Base-by-base conservation (phyloP, 2,888 invertebrate species). In the Mystacides longicornis region DNA sequence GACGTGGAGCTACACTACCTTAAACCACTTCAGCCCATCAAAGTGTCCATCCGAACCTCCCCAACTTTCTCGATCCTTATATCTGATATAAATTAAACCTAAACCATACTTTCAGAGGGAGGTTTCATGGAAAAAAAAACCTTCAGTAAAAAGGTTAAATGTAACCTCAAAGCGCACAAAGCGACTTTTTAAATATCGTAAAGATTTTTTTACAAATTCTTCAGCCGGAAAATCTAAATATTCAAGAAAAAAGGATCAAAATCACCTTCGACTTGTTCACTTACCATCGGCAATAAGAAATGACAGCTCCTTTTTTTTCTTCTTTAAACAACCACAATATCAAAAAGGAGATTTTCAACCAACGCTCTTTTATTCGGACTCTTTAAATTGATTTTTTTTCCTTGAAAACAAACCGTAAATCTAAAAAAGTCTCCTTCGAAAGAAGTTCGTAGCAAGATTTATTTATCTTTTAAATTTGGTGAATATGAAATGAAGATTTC, bases 1-100 rank as follows among this genome's bases (percentile, higher is more conserved):
- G 65, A 57, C 58, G 55, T 33, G 57, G 65, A 62, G 60, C 47
- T 58, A 61, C 62, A 18, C 54, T 42, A 19, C 33, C 48, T 50
- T 21, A 21, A 51, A 46, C 33, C 47, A 20, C 48, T 62, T 62
- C 57, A 60, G 64, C 57, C 59, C 49, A 57, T 57, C 57, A 56
- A 57, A 59, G 52, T 57, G 59, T 57, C 57, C 56, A 53, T 52
- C 52, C 53, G 11, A 22, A 23, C 43, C 42, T 4, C 20, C 54
- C 23, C 31, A 16, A 3, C 20, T 66, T 65, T 20, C 46, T 18
- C 46, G 46, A 16, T 46, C 48, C 23, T 23, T 48, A 48, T 48
- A n/a, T 23, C 48, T 3, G 5, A 45, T 3, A 45, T 19, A 45
- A 19, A 5, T 14, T 45, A 11, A 45, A 3, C 3, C 45, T 5